A percentile compares a stretch with the other conserved stretches of the same genome.
Evolutionary conservation across 2,797 vertebrate species (phyloP).

Genomic region (Myotis pilosus): DNA sequence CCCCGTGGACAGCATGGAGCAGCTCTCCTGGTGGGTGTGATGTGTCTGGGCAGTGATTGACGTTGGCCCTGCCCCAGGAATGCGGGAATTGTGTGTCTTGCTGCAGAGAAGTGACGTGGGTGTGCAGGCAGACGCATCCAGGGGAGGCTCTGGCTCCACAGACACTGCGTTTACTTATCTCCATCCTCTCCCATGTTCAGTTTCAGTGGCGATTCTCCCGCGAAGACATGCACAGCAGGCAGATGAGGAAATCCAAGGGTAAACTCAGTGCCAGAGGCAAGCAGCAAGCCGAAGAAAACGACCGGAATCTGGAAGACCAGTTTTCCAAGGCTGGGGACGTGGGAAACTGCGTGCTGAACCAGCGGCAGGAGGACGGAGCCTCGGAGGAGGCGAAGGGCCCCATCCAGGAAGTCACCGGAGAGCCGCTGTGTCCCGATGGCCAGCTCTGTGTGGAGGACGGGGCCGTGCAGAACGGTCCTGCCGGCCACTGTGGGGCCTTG

Average conservation of each 20-base stretch:
- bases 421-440: neutral
- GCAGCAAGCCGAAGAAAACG: constrained; percentile 74
- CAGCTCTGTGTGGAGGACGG: accelerated
- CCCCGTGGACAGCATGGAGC: accelerated
- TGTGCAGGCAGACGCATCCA: accelerated
- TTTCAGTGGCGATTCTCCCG: constrained; percentile 88
- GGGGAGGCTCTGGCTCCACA: accelerated
- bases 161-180: neutral
- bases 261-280: constrained; percentile 76
- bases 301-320: constrained; percentile 81
- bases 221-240: constrained; percentile 81
- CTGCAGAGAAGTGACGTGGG: neutral
- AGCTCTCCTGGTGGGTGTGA: accelerated
- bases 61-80: neutral
- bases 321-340: constrained; percentile 59
- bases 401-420: neutral
- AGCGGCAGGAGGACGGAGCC: constrained; percentile 40
- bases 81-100: neutral
- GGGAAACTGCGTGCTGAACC: constrained; percentile 57
- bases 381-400: neutral
- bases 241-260: constrained; percentile 83
- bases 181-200: constrained; percentile 66
- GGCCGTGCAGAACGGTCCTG: constrained; percentile 14
- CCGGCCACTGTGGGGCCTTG: neutral
- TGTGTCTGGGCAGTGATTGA: neutral